phyloP scores from a whole-genome alignment of 2,113 vertebrate genomes.

The Beaufortia kweichowensis region DNA sequence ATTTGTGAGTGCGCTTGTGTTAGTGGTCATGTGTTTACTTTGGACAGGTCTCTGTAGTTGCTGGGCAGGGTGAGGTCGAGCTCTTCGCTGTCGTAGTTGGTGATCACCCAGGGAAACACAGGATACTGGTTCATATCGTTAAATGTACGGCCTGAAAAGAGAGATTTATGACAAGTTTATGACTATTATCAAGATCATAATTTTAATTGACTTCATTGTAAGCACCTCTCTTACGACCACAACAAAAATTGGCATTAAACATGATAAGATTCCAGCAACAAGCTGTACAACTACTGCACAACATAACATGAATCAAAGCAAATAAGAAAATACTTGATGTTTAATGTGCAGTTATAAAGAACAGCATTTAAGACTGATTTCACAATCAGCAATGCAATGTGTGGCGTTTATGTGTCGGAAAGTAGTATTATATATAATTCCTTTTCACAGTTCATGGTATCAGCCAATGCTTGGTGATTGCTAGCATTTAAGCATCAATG shows the following conservation, averaged over 20 bases:
- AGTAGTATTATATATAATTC: background rate
- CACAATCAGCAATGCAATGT: too few species aligned
- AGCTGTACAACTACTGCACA: too few species aligned
- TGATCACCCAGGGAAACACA: constrained; percentile 98
- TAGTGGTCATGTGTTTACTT: constrained; percentile 74
- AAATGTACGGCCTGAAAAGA: constrained; percentile 83
- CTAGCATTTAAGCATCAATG: background rate
- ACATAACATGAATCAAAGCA: too few species aligned
- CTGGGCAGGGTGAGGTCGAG: constrained; percentile 96
- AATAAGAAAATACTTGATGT: too few species aligned
- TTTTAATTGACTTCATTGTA: too few species aligned
- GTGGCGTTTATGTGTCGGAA: too few species aligned
- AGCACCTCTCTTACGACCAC: too few species aligned
- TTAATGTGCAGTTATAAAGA: too few species aligned
- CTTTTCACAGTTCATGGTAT: background rate
- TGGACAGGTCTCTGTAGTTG: constrained; percentile 98
- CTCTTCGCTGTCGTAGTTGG: constrained; percentile 94
- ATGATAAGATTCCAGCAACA: too few species aligned
- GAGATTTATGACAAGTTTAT: background rate
- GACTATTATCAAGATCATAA: background rate
- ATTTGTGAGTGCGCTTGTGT: too few species aligned
- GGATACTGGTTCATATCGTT: constrained; percentile 98
- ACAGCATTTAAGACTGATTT: too few species aligned
- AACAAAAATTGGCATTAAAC: too few species aligned
- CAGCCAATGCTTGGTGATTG: background rate